Percentiles rank a stretch among this genome's conserved stretches.
phyloP scores from a whole-genome alignment of 2,113 vertebrate genomes.

The Trichomycterus rosablanca region DNA sequence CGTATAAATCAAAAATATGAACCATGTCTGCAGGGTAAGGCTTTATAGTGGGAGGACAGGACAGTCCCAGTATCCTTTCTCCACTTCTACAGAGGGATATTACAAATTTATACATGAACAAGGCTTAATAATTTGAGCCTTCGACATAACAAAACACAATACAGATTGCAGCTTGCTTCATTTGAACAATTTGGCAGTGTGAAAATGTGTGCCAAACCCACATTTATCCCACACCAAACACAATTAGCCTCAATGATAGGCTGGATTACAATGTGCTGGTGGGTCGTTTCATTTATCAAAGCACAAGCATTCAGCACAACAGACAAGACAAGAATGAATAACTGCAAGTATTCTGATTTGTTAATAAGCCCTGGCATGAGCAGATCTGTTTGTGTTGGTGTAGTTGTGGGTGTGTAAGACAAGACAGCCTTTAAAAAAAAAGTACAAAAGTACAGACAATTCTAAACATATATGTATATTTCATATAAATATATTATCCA shows the following conservation, averaged over 20 bases:
- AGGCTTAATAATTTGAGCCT: not conserved
- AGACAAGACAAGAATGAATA: slow-evolving; percentile 25
- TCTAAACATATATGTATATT: slow-evolving; percentile 14
- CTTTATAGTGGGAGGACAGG: slow-evolving; percentile 64
- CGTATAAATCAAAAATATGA: slow-evolving; percentile 57
- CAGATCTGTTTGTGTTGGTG: not conserved
- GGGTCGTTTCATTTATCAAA: slow-evolving; percentile 18
- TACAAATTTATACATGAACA: not conserved
- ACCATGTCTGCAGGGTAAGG: slow-evolving; percentile 62
- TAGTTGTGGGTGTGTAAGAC: not conserved
- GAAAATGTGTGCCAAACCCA: slow-evolving; percentile 32
- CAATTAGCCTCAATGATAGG: not conserved
- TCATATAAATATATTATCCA: slow-evolving; percentile 17
- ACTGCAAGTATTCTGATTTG: not conserved
- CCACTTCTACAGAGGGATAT: slow-evolving; percentile 9
- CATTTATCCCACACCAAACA: no score
- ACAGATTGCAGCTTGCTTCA: not conserved
- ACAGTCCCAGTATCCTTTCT: slow-evolving; percentile 37
- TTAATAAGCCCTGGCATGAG: not conserved
- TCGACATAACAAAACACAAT: slow-evolving; percentile 1
- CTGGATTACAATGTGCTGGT: slow-evolving; percentile 25
- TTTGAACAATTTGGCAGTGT: slow-evolving; percentile 33
- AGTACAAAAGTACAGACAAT: slow-evolving; percentile 31
- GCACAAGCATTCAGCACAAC: slow-evolving; percentile 29
- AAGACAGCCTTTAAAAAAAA: slow-evolving; percentile 1